Evolutionary conservation across 2,113 vertebrate genomes (phyloP).

Genomic region (Aptenodytes forsteri): DNA sequence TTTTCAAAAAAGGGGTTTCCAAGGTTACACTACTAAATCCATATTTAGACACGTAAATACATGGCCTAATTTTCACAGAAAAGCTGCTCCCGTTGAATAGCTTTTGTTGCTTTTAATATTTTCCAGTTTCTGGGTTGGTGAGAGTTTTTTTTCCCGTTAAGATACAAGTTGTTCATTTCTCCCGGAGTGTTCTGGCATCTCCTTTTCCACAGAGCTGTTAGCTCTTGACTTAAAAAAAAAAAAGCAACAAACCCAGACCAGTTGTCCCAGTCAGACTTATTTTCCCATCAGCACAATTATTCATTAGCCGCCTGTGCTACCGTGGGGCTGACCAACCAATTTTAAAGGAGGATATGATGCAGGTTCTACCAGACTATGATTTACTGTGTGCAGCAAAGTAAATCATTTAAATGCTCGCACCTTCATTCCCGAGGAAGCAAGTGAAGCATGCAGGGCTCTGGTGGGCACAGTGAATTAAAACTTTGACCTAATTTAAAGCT

Average conservation of each 20-base stretch:
- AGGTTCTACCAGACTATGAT: not conserved
- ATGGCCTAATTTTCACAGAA: constrained; percentile 25
- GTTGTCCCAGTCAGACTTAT: not conserved
- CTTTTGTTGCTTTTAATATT: constrained; percentile 17
- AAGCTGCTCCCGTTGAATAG: not conserved
- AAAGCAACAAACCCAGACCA: not conserved
- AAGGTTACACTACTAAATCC: constrained; percentile 13
- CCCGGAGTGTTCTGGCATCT: not conserved
- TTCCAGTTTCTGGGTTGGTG: not conserved
- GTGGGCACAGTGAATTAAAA: constrained; percentile 66
- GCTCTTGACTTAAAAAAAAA: not conserved
- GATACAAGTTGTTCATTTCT: not conserved
- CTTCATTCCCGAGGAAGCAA: constrained; percentile 76
- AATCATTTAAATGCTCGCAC: not conserved
- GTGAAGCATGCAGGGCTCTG: constrained; percentile 77
- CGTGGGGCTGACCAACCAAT: not conserved
- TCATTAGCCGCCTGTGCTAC: not conserved
- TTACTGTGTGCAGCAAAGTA: constrained; percentile 28
- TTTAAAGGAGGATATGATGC: not conserved
- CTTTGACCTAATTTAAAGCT: constrained; percentile 80
- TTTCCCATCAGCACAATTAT: constrained; percentile 21
- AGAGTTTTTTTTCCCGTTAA: not conserved
- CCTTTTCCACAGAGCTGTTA: constrained; percentile 12
- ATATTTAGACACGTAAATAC: constrained; percentile 27
- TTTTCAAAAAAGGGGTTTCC: constrained; percentile 12